phyloP scores from a whole-genome alignment of 2,888 invertebrate genomes.

The Rotaria socialis region DNA sequence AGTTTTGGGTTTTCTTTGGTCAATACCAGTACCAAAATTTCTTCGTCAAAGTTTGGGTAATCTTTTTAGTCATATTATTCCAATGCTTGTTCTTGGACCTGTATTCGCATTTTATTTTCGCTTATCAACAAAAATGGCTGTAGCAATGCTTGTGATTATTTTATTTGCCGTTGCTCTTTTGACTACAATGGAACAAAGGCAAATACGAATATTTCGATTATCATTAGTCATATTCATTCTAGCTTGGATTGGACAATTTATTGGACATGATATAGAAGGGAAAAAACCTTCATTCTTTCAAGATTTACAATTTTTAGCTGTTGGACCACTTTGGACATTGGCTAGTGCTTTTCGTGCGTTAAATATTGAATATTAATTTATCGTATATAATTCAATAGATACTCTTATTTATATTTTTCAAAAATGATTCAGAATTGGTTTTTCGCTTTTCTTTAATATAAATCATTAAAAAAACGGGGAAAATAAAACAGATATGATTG shows the following conservation, averaged over 20 bases:
- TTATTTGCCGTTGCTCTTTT: neutral
- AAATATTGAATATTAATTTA: neutral
- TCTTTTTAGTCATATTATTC: neutral
- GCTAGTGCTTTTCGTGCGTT: neutral
- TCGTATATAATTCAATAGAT: too few relatives aligned
- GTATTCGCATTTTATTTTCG: neutral
- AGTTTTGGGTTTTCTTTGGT: neutral
- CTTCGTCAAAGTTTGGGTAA: neutral
- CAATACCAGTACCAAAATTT: neutral
- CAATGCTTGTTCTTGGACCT: neutral
- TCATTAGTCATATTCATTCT: neutral
- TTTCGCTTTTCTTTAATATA: neutral
- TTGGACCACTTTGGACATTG: slow-evolving; percentile 8
- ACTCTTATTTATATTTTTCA: neutral
- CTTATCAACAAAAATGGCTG: neutral
- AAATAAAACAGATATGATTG: neutral
- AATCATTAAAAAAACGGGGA: neutral
- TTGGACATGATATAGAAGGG: neutral
- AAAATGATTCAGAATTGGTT: neutral
- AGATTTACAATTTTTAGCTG: neutral
- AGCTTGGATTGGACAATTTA: slow-evolving; percentile 23
- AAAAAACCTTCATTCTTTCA: neutral
- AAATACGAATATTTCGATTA: neutral
- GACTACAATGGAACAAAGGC: neutral
- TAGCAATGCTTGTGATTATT: neutral